Conservation (phyloP, 2,797 vertebrate species). For the Sebastes hopkinsi region DNA sequence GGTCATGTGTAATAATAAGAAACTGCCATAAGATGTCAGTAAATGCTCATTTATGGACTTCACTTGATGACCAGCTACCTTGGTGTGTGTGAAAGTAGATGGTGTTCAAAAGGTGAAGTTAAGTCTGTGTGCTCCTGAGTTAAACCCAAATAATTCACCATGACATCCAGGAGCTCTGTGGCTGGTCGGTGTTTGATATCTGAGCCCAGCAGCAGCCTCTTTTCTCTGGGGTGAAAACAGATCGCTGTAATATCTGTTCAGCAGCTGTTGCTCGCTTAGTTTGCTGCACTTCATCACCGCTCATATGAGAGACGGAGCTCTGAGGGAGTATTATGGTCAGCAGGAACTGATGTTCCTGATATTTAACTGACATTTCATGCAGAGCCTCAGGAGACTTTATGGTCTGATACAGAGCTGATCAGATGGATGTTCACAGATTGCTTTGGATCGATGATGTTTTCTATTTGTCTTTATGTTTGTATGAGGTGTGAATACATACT, state of each 20-base stretch:
- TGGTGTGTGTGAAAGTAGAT: neutral
- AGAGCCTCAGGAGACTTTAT: neutral
- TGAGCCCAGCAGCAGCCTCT: neutral
- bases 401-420: constrained; percentile 2
- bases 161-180: neutral
- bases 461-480: neutral
- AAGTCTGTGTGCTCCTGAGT: neutral
- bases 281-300: constrained; percentile 10
- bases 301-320: constrained; percentile 9
- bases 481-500: neutral
- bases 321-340: constrained; percentile 25
- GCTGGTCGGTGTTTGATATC: neutral
- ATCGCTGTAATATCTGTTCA: constrained; percentile 28
- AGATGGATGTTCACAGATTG: neutral
- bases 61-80: neutral
- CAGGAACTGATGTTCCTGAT: constrained; percentile 30
- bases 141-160: neutral
- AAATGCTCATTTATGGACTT: neutral
- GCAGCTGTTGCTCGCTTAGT: constrained; percentile 47
- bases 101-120: neutral
- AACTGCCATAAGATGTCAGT: constrained; percentile 40
- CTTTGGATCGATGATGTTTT: neutral
- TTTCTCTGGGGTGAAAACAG: constrained; percentile 24
- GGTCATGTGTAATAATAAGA: neutral
- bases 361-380: constrained; percentile 50